Conservation (phyloP, 2,888 invertebrate genomes). For the Gonocerus acuteangulatus region DNA sequence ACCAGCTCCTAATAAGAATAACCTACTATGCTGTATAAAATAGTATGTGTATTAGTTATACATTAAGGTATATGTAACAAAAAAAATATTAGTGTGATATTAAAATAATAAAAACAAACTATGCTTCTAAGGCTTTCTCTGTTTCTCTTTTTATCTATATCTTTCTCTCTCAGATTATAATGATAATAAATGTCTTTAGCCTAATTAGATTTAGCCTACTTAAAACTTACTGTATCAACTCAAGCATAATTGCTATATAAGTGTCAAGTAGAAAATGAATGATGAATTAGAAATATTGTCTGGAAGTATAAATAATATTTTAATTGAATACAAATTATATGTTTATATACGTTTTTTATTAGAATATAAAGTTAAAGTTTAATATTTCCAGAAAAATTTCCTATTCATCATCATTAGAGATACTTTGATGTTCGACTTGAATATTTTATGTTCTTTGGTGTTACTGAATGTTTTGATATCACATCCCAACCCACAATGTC, state of each 20-base stretch:
- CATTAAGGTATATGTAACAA: not conserved
- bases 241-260: too few species aligned
- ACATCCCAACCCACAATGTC: not conserved
- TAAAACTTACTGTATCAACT: too few species aligned
- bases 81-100: not conserved
- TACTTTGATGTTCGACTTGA: not conserved
- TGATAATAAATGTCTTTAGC: slow-evolving; percentile 12
- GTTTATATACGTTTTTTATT: too few species aligned
- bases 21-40: too few species aligned
- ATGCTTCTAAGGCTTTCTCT: slow-evolving; percentile 7
- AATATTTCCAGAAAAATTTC: not conserved
- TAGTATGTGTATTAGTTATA: too few species aligned
- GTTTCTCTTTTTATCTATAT: slow-evolving; percentile 13
- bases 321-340: too few species aligned
- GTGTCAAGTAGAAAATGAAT: too few species aligned
- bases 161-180: slow-evolving; percentile 8
- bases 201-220: slow-evolving; percentile 16
- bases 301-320: too few species aligned
- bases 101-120: not conserved
- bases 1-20: too few species aligned
- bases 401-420: not conserved
- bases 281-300: too few species aligned
- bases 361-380: not conserved
- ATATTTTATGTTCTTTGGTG: not conserved
- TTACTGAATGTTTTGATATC: slow-evolving; percentile 15